Conservation (phyloP, 2,888 invertebrate species). For the Diaprepes abbreviatus region DNA sequence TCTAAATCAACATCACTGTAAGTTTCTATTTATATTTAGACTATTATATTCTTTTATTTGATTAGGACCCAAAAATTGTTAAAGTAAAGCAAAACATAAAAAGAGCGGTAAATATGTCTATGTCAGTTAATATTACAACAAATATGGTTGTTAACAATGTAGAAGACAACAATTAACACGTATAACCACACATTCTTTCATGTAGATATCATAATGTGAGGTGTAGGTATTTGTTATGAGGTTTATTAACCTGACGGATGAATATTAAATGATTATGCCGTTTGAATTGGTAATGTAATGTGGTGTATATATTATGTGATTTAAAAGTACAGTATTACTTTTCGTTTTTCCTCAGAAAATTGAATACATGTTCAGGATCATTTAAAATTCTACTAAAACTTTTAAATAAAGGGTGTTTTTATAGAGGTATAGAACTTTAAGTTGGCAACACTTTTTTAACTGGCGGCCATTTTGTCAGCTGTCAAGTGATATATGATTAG, state of each 20-base stretch:
- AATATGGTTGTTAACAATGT: not conserved
- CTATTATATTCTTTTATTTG: conserved; percentile 2
- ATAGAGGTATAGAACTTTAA: too few species aligned
- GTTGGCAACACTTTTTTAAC: too few species aligned
- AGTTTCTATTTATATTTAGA: too few species aligned
- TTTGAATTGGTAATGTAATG: conserved; percentile 5
- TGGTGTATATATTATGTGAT: too few species aligned
- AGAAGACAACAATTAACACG: not conserved
- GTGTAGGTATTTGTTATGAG: not conserved
- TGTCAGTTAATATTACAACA: not conserved
- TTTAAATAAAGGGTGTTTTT: too few species aligned
- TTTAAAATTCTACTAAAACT: too few species aligned
- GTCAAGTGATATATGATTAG: too few species aligned
- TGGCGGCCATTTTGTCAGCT: too few species aligned
- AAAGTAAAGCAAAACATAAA: not conserved
- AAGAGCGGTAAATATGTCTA: not conserved
- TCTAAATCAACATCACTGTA: too few species aligned
- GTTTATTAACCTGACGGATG: conserved; percentile 6
- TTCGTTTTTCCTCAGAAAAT: too few species aligned
- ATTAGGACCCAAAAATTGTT: not conserved
- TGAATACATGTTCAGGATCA: too few species aligned
- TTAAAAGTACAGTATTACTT: too few species aligned
- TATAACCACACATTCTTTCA: not conserved
- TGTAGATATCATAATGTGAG: not conserved
- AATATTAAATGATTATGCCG: not conserved